These are phyloP conservation scores for Xiphophorus hellerii DNA, from an alignment of 2,113 vertebrate species.

Conservation along the genomic window DNA sequence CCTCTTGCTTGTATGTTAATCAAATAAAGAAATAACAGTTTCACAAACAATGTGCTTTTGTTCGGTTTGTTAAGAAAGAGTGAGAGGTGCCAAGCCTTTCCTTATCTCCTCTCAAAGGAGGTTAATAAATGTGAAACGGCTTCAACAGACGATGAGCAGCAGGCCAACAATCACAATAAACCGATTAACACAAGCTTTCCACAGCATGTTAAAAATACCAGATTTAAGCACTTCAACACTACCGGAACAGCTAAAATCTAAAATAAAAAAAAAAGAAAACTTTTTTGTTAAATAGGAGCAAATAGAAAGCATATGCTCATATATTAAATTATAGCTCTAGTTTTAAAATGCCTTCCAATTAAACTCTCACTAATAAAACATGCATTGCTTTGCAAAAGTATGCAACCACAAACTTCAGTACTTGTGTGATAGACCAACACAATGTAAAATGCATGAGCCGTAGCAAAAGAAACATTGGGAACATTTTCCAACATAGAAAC, in stretches of 20 bases:
- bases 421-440: not conserved
- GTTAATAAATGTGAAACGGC: constrained; percentile 26
- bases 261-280: constrained; percentile 33
- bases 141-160: not conserved
- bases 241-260: constrained; percentile 40
- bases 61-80: not conserved
- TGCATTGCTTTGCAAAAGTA: not conserved
- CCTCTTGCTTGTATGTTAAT: not conserved
- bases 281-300: constrained; percentile 75
- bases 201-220: constrained; percentile 6
- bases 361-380: not conserved
- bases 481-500: not conserved
- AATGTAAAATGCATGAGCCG: not conserved
- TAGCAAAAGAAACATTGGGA: not conserved
- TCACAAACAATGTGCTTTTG: not conserved
- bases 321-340: constrained; percentile 77
- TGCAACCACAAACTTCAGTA: not conserved
- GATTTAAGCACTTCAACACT: not conserved
- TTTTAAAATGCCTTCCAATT: constrained; percentile 60
- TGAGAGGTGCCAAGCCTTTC: constrained; percentile 3
- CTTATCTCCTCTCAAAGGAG: constrained; percentile 11
- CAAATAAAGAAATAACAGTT: constrained; percentile 6
- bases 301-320: constrained; percentile 84
- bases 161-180: constrained; percentile 42
- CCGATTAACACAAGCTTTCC: not conserved